Evolutionary conservation across 2,888 invertebrate species (phyloP).

Genomic region (Callosobruchus maculatus): DNA sequence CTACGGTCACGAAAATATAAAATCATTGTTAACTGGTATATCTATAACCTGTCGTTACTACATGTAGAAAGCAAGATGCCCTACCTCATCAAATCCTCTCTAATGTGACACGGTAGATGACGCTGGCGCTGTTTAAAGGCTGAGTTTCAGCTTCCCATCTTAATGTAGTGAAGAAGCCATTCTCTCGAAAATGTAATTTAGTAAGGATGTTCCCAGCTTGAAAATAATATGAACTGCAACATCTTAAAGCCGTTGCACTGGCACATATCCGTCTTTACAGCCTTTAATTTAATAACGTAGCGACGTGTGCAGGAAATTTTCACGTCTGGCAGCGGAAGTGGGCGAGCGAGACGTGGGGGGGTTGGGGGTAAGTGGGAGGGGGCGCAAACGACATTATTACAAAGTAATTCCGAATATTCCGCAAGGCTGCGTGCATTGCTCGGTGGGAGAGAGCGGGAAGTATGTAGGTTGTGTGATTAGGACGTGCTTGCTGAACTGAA

Average conservation of each 20-base stretch:
- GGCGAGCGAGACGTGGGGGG: neutral
- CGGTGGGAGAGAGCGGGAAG: neutral
- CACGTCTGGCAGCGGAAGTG: neutral
- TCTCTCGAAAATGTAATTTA: neutral
- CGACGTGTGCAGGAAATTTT: neutral
- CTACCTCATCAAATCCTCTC: neutral
- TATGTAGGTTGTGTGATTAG: neutral
- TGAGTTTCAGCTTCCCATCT: neutral
- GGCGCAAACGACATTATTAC: neutral
- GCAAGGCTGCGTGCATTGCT: neutral
- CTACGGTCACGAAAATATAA: too few relatives aligned
- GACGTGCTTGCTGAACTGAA: too few relatives aligned
- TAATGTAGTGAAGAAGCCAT: neutral
- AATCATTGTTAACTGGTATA: too few relatives aligned
- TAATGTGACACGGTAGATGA: neutral
- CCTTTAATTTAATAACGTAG: neutral
- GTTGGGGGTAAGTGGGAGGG: neutral
- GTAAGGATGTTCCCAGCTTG: neutral
- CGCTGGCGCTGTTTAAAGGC: neutral
- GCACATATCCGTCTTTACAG: neutral
- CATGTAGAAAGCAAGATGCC: neutral
- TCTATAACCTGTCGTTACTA: neutral
- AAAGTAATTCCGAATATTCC: neutral
- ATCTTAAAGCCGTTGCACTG: neutral
- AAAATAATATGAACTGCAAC: neutral